A percentile compares a stretch with the other conserved stretches of the same genome.
phyloP scores from a whole-genome alignment of 2,797 vertebrate genomes.

The Phalloptychus januarius region DNA sequence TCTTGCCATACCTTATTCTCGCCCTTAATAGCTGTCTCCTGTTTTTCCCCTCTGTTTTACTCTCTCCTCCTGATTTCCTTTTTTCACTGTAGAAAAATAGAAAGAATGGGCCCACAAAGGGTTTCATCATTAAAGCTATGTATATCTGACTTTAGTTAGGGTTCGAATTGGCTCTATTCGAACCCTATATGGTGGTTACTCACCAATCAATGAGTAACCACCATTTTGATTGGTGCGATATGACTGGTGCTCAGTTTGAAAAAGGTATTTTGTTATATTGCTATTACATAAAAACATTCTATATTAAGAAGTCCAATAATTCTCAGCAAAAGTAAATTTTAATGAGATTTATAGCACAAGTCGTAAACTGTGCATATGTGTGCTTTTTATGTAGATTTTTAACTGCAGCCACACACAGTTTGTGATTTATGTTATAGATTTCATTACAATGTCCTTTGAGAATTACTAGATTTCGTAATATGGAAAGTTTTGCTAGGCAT shows the following conservation, averaged over 20 bases:
- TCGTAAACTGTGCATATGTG: background rate
- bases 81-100: slow-evolving; percentile 89
- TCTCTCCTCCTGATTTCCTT: slow-evolving; percentile 70
- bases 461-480: background rate
- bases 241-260: slow-evolving; percentile 33
- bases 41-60: slow-evolving; percentile 2
- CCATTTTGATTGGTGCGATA: slow-evolving; percentile 69
- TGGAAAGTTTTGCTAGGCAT: background rate
- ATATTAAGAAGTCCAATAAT: no score
- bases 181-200: no score
- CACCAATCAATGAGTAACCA: no score
- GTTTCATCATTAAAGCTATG: slow-evolving; percentile 88
- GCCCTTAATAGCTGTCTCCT: slow-evolving; percentile 44
- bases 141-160: slow-evolving; percentile 83
- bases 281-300: background rate
- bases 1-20: slow-evolving; percentile 57
- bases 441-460: slow-evolving; percentile 5
- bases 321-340: no score
- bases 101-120: slow-evolving; percentile 94
- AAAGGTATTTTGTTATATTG: slow-evolving; percentile 9
- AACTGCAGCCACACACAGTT: slow-evolving; percentile 14
- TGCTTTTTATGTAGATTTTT: background rate
- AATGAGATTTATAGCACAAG: background rate
- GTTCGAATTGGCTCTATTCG: no score
- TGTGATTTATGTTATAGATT: slow-evolving; percentile 27